These are phyloP conservation scores for Thalpophila matura DNA, from an alignment of 2,888 invertebrate species.

Conservation along the genomic window DNA sequence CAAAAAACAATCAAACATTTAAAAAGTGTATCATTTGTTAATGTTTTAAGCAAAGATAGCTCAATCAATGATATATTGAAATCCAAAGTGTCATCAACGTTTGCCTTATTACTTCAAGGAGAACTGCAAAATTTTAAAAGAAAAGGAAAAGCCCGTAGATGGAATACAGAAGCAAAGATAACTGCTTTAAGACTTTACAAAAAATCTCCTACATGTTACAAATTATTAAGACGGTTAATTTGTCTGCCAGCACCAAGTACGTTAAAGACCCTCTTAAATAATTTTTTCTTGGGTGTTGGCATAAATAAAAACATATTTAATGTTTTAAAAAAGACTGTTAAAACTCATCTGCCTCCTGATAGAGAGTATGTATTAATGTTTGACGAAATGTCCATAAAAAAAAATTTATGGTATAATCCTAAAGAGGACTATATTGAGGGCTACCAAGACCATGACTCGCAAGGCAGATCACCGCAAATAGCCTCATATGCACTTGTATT, in stretches of 20 bases:
- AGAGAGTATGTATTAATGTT: slow-evolving; percentile 1
- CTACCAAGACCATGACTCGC: slow-evolving; percentile 1
- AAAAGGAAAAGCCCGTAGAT: slow-evolving; percentile 14
- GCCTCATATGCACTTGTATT: slow-evolving; percentile 15
- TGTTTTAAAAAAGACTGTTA: slow-evolving; percentile 1
- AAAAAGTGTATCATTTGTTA: slow-evolving; percentile 7
- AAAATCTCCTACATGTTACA: slow-evolving; percentile 12
- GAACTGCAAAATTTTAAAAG: slow-evolving; percentile 18
- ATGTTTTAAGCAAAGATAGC: neutral
- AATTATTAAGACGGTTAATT: slow-evolving; percentile 6
- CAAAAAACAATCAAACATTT: slow-evolving; percentile 13
- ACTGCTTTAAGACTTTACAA: slow-evolving; percentile 16
- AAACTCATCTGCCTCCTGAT: neutral
- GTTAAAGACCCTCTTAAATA: neutral
- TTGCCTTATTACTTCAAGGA: slow-evolving; percentile 20
- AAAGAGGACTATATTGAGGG: slow-evolving; percentile 3
- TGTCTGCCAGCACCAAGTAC: slow-evolving; percentile 12
- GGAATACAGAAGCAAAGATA: slow-evolving; percentile 12
- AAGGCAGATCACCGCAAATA: neutral
- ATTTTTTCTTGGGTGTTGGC: slow-evolving; percentile 6
- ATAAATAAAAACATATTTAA: neutral
- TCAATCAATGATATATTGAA: neutral
- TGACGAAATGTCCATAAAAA: slow-evolving; percentile 14
- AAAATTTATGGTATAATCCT: neutral
- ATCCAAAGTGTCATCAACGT: slow-evolving; percentile 1